Conservation (phyloP, 1,140 invertebrate genomes). For the Drusus annulatus region DNA sequence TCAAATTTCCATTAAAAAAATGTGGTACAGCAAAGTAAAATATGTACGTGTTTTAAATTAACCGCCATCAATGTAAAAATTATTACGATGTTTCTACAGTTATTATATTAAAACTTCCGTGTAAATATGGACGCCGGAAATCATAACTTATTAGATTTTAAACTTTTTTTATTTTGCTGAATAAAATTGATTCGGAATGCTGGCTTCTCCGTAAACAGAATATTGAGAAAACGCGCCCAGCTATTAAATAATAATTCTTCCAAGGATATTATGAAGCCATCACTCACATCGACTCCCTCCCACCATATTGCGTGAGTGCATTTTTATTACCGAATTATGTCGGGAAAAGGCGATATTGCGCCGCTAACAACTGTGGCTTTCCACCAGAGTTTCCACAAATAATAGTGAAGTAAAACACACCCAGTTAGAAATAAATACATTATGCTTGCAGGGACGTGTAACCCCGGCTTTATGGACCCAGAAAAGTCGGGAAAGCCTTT, state of each 20-base stretch:
- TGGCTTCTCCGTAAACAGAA: background rate
- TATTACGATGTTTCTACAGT: no score
- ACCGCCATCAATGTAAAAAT: no score
- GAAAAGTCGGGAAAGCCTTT: no score
- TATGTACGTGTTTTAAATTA: no score
- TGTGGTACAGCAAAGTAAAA: no score
- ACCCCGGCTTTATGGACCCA: background rate
- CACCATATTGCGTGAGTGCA: conserved; percentile 40
- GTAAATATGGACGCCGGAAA: no score
- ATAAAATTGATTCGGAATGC: background rate
- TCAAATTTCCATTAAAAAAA: no score
- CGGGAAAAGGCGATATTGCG: conserved; percentile 32
- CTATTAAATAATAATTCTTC: conserved; percentile 30
- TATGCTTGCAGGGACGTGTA: background rate
- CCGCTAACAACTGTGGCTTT: conserved; percentile 35
- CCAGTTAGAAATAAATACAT: conserved; percentile 29
- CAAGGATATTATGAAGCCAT: conserved; percentile 41
- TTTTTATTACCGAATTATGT: conserved; percentile 44
- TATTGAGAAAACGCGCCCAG: background rate
- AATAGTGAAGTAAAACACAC: conserved; percentile 32
- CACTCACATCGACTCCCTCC: conserved; percentile 18
- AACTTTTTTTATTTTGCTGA: background rate
- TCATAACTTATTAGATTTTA: background rate
- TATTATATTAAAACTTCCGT: no score
- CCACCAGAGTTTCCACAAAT: conserved; percentile 19